Conservation (phyloP, 2,113 vertebrate genomes). For the Crotalus viridis region DNA sequence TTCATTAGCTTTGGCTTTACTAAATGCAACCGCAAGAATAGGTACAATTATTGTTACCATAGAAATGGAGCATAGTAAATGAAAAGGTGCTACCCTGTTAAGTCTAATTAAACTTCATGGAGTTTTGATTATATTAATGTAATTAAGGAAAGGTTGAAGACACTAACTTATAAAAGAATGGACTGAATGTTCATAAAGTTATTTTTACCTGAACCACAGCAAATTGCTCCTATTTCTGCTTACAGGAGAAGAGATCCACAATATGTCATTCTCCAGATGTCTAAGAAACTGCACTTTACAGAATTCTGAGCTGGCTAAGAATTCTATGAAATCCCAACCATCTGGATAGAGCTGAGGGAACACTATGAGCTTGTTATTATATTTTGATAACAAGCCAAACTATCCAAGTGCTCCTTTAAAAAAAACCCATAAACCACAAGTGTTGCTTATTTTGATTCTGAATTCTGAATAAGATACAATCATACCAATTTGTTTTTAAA, state of each 20-base stretch:
- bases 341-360: background rate
- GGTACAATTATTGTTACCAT: slow-evolving; percentile 65
- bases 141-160: slow-evolving; percentile 51
- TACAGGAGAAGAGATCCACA: background rate
- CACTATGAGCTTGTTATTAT: background rate
- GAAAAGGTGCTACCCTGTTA: slow-evolving; percentile 63
- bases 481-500: background rate
- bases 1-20: slow-evolving; percentile 54
- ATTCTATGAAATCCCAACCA: background rate
- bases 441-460: background rate
- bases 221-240: slow-evolving; percentile 47
- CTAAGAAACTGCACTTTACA: background rate
- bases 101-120: slow-evolving; percentile 56
- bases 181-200: slow-evolving; percentile 24
- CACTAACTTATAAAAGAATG: slow-evolving; percentile 54
- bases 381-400: background rate
- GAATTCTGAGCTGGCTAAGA: background rate
- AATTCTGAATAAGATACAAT: background rate
- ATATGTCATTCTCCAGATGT: background rate
- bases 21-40: slow-evolving; percentile 54
- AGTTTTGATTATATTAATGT: slow-evolving; percentile 43
- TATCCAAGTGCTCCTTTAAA: background rate
- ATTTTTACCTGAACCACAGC: slow-evolving; percentile 52
- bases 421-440: background rate
- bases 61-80: slow-evolving; percentile 50